Conservation (phyloP, 2,888 invertebrate genomes). For the Andrena bicolor region DNA sequence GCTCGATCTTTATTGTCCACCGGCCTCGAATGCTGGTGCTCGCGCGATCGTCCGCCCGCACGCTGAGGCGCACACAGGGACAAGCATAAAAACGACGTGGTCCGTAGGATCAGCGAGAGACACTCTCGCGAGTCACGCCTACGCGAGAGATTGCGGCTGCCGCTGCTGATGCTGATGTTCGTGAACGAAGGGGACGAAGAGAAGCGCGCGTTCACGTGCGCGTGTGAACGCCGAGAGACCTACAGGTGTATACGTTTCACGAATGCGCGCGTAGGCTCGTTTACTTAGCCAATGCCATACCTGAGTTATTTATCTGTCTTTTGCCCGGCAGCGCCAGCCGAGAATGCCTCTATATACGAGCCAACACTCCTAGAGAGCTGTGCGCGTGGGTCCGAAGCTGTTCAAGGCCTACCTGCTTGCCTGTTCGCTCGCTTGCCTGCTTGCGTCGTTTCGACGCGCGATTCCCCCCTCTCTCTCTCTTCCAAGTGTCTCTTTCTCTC, state of each 20-base stretch:
- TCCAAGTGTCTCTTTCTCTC: slow-evolving; percentile 16
- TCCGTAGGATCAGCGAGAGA: slow-evolving; percentile 52
- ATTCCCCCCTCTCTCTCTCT: slow-evolving; percentile 63
- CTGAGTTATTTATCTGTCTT: slow-evolving; percentile 84
- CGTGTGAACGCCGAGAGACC: slow-evolving; percentile 28
- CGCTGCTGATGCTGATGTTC: not conserved
- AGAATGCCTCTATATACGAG: slow-evolving; percentile 76
- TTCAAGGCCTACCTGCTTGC: slow-evolving; percentile 83
- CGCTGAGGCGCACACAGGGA: slow-evolving; percentile 15
- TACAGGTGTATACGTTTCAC: slow-evolving; percentile 75
- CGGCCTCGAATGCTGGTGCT: slow-evolving; percentile 35
- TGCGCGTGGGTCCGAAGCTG: slow-evolving; percentile 81
- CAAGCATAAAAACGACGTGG: slow-evolving; percentile 47
- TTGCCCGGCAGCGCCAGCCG: slow-evolving; percentile 78
- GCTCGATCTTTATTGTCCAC: slow-evolving; percentile 55
- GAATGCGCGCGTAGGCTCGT: slow-evolving; percentile 81
- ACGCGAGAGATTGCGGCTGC: slow-evolving; percentile 50
- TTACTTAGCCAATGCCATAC: slow-evolving; percentile 83
- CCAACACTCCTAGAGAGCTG: slow-evolving; percentile 69
- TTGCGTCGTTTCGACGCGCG: slow-evolving; percentile 72
- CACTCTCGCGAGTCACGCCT: slow-evolving; percentile 60
- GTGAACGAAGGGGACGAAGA: slow-evolving; percentile 3
- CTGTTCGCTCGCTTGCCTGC: slow-evolving; percentile 68
- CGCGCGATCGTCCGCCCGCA: slow-evolving; percentile 14
- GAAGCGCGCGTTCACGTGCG: slow-evolving; percentile 30